phyloP scores from a whole-genome alignment of 2,888 invertebrate species.

The Nephrocerus scutellatus region DNA sequence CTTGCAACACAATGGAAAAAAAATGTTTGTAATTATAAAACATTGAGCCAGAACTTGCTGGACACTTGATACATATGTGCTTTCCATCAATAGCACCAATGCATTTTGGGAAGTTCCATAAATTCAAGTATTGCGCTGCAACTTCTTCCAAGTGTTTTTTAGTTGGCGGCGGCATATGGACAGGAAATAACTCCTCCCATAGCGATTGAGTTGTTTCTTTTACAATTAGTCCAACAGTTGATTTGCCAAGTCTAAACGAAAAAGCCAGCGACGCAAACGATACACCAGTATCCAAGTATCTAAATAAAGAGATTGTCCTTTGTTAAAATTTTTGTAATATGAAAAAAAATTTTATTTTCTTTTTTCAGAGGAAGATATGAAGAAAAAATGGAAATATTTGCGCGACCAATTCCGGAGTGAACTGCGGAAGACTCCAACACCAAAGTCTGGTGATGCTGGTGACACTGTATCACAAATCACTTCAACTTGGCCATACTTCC shows the following conservation, averaged over 20 bases:
- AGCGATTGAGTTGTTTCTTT: constrained; percentile 11
- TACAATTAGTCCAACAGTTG: constrained; percentile 15
- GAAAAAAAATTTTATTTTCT: constrained; percentile 3
- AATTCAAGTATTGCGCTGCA: constrained; percentile 12
- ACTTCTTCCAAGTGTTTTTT: constrained; percentile 11
- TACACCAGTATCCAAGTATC: constrained; percentile 13
- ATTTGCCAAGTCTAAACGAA: constrained; percentile 11
- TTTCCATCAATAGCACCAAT: constrained; percentile 33
- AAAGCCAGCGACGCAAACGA: constrained; percentile 8
- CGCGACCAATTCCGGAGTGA: constrained; percentile 4
- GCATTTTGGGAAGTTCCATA: constrained; percentile 25
- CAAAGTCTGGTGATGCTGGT: constrained; percentile 3
- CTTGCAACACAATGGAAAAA: constrained; percentile 17
- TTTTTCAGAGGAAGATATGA: constrained; percentile 4
- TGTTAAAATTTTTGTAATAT: constrained; percentile 10
- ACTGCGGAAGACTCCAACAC: neutral
- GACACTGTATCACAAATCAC: constrained; percentile 8
- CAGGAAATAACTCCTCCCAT: constrained; percentile 11
- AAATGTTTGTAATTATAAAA: constrained; percentile 33
- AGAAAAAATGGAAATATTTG: constrained; percentile 19
- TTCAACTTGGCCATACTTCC: constrained; percentile 11
- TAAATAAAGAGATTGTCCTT: constrained; percentile 8
- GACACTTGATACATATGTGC: constrained; percentile 29
- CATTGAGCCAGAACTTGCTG: constrained; percentile 27
- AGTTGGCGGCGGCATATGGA: constrained; percentile 16